phyloP scores from a whole-genome alignment of 1,140 invertebrate species.

The Liolophura sinensis region DNA sequence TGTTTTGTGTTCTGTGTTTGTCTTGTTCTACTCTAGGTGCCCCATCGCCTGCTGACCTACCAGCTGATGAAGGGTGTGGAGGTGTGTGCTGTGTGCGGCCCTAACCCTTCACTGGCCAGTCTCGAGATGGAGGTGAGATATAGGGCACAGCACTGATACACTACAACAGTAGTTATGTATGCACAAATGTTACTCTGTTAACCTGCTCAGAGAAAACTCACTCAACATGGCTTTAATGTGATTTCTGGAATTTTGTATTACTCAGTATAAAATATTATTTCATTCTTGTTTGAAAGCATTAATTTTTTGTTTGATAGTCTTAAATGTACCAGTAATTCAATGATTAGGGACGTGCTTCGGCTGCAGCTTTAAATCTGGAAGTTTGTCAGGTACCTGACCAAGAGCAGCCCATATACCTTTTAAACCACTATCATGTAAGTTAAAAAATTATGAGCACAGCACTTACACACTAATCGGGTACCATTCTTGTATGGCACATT shows the following conservation, averaged over 20 bases:
- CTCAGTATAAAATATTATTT: too few relatives aligned
- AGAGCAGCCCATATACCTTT: too few relatives aligned
- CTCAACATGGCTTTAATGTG: neutral
- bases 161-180: neutral
- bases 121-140: slow-evolving; percentile 65
- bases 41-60: slow-evolving; percentile 77
- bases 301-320: neutral
- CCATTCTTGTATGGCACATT: too few relatives aligned
- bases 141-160: neutral
- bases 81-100: slow-evolving; percentile 77
- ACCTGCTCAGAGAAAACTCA: neutral
- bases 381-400: too few relatives aligned
- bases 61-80: slow-evolving; percentile 74
- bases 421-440: too few relatives aligned
- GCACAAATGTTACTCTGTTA: neutral
- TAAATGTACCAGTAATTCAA: slow-evolving; percentile 2
- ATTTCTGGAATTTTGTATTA: too few relatives aligned
- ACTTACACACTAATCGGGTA: too few relatives aligned
- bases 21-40: slow-evolving; percentile 68
- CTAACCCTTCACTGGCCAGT: slow-evolving; percentile 71
- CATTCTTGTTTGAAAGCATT: neutral
- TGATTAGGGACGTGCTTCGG: neutral
- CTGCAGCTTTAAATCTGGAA: neutral
- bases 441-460: too few relatives aligned
- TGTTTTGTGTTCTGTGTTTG: too few relatives aligned